Percentiles rank a stretch among this genome's conserved stretches.
Conservation (phyloP, 2,113 vertebrate genomes). For the Origma solitaria region DNA sequence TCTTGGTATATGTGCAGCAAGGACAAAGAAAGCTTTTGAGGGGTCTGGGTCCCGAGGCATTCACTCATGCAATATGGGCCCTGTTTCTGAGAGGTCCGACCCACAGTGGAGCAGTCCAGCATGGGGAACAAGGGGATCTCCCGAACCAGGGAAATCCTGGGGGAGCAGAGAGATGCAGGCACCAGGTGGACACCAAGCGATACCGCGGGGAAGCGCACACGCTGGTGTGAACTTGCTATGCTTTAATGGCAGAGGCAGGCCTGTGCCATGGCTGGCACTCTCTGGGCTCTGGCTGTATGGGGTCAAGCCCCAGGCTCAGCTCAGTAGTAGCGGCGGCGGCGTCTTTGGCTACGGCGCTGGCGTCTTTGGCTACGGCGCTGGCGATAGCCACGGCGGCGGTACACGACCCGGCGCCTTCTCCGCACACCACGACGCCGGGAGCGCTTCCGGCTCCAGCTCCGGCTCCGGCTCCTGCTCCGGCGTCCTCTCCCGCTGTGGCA, state of each 20-base stretch:
- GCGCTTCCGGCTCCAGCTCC: not conserved
- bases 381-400: not conserved
- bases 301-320: not conserved
- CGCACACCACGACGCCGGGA: not conserved
- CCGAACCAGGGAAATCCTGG: not conserved
- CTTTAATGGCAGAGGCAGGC: not conserved
- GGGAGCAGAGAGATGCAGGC: not conserved
- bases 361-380: not conserved
- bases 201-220: not conserved
- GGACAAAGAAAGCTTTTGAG: not conserved
- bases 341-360: not conserved
- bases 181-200: not conserved
- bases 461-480: not conserved
- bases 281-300: not conserved
- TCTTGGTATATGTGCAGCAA: not conserved
- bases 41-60: not conserved
- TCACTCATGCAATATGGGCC: not conserved
- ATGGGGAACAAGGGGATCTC: accelerated
- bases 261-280: not conserved
- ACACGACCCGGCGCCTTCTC: not conserved
- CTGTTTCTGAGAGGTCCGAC: not conserved
- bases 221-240: not conserved
- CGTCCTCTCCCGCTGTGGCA: not conserved
- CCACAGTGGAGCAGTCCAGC: not conserved
- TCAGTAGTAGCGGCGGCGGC: not conserved